These are phyloP conservation scores for Thyatira batis DNA, from an alignment of 2,888 invertebrate species.

Conservation along the genomic window DNA sequence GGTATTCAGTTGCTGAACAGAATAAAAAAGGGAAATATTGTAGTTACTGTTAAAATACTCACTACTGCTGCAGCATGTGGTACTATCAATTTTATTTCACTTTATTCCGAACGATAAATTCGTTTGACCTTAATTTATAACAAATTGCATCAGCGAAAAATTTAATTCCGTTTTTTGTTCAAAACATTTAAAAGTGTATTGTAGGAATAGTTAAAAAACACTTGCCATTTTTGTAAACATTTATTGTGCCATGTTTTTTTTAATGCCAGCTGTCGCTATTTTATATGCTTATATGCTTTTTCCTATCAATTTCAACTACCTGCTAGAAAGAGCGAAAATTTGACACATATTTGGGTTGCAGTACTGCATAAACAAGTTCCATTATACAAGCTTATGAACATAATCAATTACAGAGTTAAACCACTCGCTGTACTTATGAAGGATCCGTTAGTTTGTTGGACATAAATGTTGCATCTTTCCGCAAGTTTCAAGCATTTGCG, in stretches of 20 bases:
- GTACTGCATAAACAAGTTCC: not conserved
- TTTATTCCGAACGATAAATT: constrained; percentile 2
- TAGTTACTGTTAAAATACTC: no score
- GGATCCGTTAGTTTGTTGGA: not conserved
- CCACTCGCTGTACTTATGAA: not conserved
- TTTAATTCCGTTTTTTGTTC: not conserved
- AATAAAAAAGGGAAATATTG: not conserved
- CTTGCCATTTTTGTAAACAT: not conserved
- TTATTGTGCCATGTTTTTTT: no score
- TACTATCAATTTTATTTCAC: not conserved
- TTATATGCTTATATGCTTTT: no score
- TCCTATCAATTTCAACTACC: no score
- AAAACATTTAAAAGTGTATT: not conserved
- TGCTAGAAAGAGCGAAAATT: no score
- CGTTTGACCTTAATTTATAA: not conserved
- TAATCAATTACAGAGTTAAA: not conserved
- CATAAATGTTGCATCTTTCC: not conserved
- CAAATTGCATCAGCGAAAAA: not conserved
- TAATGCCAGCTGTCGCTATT: no score
- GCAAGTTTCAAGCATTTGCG: not conserved
- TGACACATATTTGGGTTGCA: no score
- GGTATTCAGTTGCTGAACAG: not conserved
- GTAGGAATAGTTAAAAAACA: not conserved
- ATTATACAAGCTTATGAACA: not conserved
- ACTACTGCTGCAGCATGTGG: not conserved